These are phyloP conservation scores for Siniperca scherzeri DNA, from an alignment of 2,797 vertebrate genomes.

Conservation along the genomic window DNA sequence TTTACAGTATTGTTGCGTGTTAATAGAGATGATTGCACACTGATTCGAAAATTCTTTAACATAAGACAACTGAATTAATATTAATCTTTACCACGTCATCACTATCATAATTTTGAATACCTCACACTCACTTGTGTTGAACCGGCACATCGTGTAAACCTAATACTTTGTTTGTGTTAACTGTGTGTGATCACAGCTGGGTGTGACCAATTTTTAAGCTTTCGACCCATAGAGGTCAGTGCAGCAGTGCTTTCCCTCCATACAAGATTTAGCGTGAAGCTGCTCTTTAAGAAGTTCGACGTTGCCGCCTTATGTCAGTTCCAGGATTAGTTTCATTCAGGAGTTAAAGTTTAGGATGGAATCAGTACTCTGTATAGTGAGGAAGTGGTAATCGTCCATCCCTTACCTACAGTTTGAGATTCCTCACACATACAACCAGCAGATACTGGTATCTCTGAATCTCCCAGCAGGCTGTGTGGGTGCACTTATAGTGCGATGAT, in stretches of 20 bases:
- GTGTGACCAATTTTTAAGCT: not conserved
- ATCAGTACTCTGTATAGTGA: not conserved
- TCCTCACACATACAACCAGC: not conserved
- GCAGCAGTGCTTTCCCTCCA: not conserved
- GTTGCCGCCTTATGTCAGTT: not conserved
- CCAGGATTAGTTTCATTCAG: not conserved
- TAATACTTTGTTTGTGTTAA: too few relatives aligned
- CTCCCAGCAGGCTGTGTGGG: slow-evolving; percentile 48
- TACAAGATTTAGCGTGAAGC: not conserved
- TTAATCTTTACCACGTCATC: too few relatives aligned
- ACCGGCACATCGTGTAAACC: too few relatives aligned
- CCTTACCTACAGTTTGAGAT: not conserved
- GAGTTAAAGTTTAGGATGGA: not conserved
- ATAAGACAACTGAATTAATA: too few relatives aligned
- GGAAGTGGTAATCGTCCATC: not conserved
- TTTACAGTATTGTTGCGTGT: too few relatives aligned
- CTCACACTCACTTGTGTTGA: too few relatives aligned
- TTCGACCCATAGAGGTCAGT: not conserved
- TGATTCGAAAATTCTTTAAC: too few relatives aligned
- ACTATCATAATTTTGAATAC: too few relatives aligned
- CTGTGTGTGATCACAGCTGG: not conserved
- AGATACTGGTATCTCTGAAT: slow-evolving; percentile 1
- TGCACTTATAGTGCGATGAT: slow-evolving; percentile 19
- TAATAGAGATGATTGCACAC: too few relatives aligned
- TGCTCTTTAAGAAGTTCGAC: not conserved